phyloP scores from a whole-genome alignment of 2,888 invertebrate genomes.

The Thereva nobilitata region DNA sequence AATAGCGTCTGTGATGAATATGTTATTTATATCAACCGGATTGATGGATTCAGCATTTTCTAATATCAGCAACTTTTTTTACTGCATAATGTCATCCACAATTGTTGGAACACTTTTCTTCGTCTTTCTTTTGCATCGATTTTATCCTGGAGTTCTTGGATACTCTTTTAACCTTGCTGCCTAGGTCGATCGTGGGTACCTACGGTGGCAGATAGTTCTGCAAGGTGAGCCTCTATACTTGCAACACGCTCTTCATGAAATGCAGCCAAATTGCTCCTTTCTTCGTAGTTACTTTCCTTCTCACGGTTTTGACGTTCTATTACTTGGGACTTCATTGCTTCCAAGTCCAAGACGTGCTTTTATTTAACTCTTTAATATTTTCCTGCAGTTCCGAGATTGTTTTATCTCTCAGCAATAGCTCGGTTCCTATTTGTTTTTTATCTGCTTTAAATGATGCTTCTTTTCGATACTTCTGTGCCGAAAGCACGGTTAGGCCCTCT shows the following conservation, averaged over 20 bases:
- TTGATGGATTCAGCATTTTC: constrained; percentile 66
- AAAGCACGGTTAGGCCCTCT: constrained; percentile 73
- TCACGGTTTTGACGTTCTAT: constrained; percentile 81
- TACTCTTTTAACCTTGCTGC: constrained; percentile 72
- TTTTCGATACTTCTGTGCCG: constrained; percentile 81
- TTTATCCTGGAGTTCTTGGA: constrained; percentile 64
- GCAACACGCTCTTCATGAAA: constrained; percentile 78
- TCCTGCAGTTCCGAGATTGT: constrained; percentile 64
- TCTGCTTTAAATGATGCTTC: constrained; percentile 81
- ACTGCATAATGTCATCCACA: constrained; percentile 67
- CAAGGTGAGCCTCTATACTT: constrained; percentile 72
- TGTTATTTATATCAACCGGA: constrained; percentile 65
- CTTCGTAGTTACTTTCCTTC: constrained; percentile 78
- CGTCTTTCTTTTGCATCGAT: constrained; percentile 51
- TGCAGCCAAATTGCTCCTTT: constrained; percentile 68
- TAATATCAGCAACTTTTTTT: constrained; percentile 65
- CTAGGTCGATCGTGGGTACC: constrained; percentile 75
- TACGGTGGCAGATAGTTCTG: constrained; percentile 78
- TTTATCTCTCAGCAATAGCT: constrained; percentile 60
- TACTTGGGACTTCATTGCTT: constrained; percentile 70
- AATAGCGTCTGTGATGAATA: constrained; percentile 57
- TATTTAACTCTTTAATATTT: constrained; percentile 63
- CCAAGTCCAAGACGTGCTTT: constrained; percentile 62
- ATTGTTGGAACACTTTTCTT: constrained; percentile 60
- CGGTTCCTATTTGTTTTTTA: constrained; percentile 66